Base-by-base conservation (phyloP, 2,113 vertebrate species). In the Dicentrarchus labrax region DNA sequence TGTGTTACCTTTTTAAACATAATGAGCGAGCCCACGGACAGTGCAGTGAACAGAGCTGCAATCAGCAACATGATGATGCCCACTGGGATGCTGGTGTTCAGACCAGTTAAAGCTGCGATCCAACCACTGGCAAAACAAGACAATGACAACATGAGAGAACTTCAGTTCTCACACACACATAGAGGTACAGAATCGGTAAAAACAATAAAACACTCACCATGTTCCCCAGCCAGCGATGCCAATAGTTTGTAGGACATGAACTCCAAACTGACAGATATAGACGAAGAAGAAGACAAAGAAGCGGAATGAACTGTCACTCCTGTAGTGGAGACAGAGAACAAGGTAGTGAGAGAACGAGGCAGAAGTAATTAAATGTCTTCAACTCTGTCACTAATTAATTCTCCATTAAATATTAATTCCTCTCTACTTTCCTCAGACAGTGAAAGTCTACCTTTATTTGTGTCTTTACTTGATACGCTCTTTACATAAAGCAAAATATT, bases 281-380 rank as follows among this genome's bases (percentile, higher is more conserved):
- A 99, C 92, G 86, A 99, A 99, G 96, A 99, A 99, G 96, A 99
- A 99, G 72, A 99, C 97, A 91, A 99, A 99, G 96, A 99, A 99
- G 87, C 98, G 96, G 95, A 99, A 99, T 51, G 98, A 99, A 89
- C 98, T 99, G 96, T 99, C 98, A 88, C 98, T 99, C 97, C 98
- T 99, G 86, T 3, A 41, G 91, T 82, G 83, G 17, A 51, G 30
- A 85, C 50, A 91, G 70, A 87, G 22, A 80, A 1, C 82, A 48
- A 62, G n/a, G 57, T 6, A 56, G 1, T 78, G 45, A 80, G 61
- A 61, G 11, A 57, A 10, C 66, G 30, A 30, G 30, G 30, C 30
- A 30, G 30, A 22, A 19, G 36, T 0, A 43, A 38, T 1, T 45
- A 39, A 72, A 54, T 41, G 17, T 30, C 13, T 47, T 66, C 48